Base-by-base conservation (phyloP, 2,888 invertebrate species). In the Cheilosia impressa region DNA sequence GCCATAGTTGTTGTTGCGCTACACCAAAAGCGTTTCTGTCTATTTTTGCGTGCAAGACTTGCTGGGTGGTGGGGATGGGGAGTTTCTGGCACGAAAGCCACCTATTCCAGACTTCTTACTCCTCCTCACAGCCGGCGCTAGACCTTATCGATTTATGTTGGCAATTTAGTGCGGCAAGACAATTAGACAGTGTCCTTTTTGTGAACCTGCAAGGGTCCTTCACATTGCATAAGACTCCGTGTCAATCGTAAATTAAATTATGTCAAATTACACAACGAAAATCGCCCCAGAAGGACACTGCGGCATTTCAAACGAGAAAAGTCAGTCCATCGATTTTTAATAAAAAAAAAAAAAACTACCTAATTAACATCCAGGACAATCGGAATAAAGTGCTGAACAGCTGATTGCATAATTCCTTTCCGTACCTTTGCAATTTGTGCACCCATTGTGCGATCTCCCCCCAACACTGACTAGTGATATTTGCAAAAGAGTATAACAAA, bases 261-360 rank as follows among this genome's bases (percentile, higher is more conserved):
- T 75, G 79, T 76, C 80, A 76, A 71, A 81, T 85, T 85, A 81
- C 81, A 85, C 85, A 81, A 85, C 50, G 76, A 72, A 76, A 76
- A 63, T 72, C 57, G 60, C 63, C 47, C 66, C 38, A 77, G 85
- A 85, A 85, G 85, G 85, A 85, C 85, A 85, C 85, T 85, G 85
- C 85, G 81, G 85, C 77, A 81, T 27, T 71, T 34, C 75, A 68
- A 71, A 80, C 75, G 47, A 24, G 55, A 24, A 62, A 68, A 73
- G 50, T 55, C 50, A 52, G 57, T 73, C 17, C 45, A 85, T 85
- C 85, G 85, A 85, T 85, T 85, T 85, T 85, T 85, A 72, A 81
- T 85, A 55, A 19, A 66, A 31, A 31, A 55, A 50, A 38, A 60
- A 69, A 75, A 55, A 19, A 66, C 9, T 9, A 55, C 38, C 43